phyloP scores from a whole-genome alignment of 2,888 invertebrate genomes.

The Corbicula japonica region DNA sequence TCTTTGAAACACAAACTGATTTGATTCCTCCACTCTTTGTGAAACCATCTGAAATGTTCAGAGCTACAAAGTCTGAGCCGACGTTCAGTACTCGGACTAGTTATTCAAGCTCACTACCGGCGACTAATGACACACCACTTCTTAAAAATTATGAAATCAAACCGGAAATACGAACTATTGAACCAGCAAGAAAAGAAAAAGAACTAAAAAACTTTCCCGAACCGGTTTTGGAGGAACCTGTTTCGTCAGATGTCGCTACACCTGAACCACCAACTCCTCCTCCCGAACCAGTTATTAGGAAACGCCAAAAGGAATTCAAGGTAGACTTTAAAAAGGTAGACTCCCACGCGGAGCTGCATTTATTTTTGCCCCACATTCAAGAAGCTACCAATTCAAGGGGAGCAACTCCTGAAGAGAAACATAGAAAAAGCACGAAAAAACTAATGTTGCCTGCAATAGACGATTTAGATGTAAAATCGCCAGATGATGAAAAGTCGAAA shows the following conservation, averaged over 20 bases:
- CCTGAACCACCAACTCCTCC: background rate
- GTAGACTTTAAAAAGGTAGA: constrained; percentile 71
- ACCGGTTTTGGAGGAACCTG: constrained; percentile 3
- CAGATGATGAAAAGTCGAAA: constrained; percentile 39
- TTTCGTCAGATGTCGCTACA: constrained; percentile 12
- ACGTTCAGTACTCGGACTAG: constrained; percentile 39
- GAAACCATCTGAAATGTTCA: constrained; percentile 7
- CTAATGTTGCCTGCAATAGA: constrained; percentile 57
- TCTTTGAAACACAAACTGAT: constrained; percentile 51
- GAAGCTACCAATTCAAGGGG: constrained; percentile 52
- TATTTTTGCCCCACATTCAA: constrained; percentile 72
- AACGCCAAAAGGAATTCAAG: constrained; percentile 55
- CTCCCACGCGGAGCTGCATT: constrained; percentile 69
- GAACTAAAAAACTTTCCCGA: background rate
- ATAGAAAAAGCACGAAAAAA: constrained; percentile 35
- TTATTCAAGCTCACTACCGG: constrained; percentile 33
- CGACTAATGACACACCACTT: constrained; percentile 13
- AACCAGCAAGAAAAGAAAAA: constrained; percentile 26
- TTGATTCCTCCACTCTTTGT: background rate
- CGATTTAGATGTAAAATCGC: constrained; percentile 44
- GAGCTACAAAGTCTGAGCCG: constrained; percentile 38
- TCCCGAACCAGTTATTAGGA: constrained; percentile 2
- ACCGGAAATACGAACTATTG: constrained; percentile 34
- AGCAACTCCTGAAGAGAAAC: constrained; percentile 49
- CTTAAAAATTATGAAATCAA: constrained; percentile 16